Base-by-base conservation (phyloP, 2,888 invertebrate species). In the Xanthia icteritia region DNA sequence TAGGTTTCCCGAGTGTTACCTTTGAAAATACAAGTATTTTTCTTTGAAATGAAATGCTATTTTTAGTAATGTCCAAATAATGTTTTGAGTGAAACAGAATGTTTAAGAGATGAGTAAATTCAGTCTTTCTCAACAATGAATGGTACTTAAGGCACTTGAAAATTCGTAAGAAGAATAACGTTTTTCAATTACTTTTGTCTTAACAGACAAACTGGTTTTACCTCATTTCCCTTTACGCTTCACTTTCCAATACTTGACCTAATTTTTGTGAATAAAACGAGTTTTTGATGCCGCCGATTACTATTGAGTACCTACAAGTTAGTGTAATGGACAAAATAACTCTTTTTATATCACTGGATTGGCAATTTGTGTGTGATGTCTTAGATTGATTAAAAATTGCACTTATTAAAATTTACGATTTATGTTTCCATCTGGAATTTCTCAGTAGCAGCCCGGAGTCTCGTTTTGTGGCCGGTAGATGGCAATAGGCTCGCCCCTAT, bases 251-350 rank as follows among this genome's bases (percentile, higher is more conserved):
- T 68, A 75, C 64, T 78, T 83, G 73, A 71, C 83, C 79, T 67
- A 54, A 23, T 73, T 83, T 70, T 73, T 66, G 5, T 67, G 64
- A 73, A 73, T 77, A 65, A 69, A 69, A 83, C 5, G 73, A 77
- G 68, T 66, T 69, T 75, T 70, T 69, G 39, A 54, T 48, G 39
- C 23, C 23, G 42, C 27, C 23, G 60, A 81, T 66, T 61, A 74
- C 20, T 31, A 45, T 81, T 54, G 13, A n/a, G 27, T 67, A 27
- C n/a, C n/a, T n/a, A n/a, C 67, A 66, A 73, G 5, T 42, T 27
- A 9, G 11, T 36, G 6, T 23, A 13, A 45, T 23, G 42, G 42
- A 67, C 17, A 39, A 60, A 48, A 65, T 11, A 1, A 5, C 20
- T 60, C 9, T 39, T 76, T 31, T n/a, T 0, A n/a, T 27, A 54